Base-by-base conservation (phyloP, 2,797 vertebrate species). In the Enteromius unitaeniatus region DNA sequence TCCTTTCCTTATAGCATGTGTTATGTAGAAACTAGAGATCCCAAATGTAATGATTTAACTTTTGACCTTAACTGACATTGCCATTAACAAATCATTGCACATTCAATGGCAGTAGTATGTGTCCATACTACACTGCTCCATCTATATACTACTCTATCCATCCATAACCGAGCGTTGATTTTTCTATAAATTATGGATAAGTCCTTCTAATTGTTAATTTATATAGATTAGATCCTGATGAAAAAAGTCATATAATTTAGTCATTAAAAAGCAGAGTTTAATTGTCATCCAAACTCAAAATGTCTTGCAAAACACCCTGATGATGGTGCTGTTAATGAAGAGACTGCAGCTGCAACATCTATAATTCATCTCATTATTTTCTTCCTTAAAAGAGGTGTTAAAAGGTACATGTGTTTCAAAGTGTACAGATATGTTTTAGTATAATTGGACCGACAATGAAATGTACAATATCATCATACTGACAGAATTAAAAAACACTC, bases 361-460 rank as follows among this genome's bases (percentile, higher is more conserved):
- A 55, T 75, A 55, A 75, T 75, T 55, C 19, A 55, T 37, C 31
- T 37, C 28, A 23, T 65, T 34, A 19, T 75, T 55, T 75, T 75
- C 19, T 55, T 37, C 55, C 14, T 11, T 75, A 2, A 75, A 55
- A 75, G 49, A 4, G 3, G 28, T n/a, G 72, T 49, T 31, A 19
- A 31, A 51, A 21, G 11, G 19, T 69, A 19, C 14, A 31, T 0
- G 0, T 4, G 40, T 49, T 51, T 13, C 15, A 73, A 31, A 31
- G 45, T 73, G 15, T 31, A 28, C 23, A 49, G 42, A 19, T 49
- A 28, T 1, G 13, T 28, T 34, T 51, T 51, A 73, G 5, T 34
- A 13, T 37, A 37, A 55, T 34, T 55, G 10, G 28, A 34, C 14
- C n/a, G 45, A 34, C 15, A 37, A 1, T 19, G 3, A 37, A 65